These are phyloP conservation scores for Ophiodon elongatus DNA, from an alignment of 2,113 vertebrate species.

Conservation along the genomic window DNA sequence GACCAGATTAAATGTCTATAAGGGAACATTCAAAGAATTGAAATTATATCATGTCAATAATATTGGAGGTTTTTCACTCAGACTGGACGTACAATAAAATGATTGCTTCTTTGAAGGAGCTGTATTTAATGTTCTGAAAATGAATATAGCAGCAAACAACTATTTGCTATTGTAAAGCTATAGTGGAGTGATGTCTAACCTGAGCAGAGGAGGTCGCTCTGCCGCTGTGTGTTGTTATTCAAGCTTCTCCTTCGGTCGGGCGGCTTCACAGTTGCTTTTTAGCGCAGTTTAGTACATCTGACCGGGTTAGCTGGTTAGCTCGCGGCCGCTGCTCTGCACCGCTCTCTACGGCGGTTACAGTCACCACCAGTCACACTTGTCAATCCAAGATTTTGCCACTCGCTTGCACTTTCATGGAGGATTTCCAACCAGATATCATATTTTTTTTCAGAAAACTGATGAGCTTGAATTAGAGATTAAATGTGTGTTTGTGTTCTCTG, in stretches of 20 bases:
- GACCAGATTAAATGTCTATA: background rate
- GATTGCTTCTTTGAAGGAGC: background rate
- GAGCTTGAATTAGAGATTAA: slow-evolving; percentile 8
- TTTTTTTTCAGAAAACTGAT: background rate
- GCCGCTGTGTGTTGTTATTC: too few relatives aligned
- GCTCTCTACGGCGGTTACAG: too few relatives aligned
- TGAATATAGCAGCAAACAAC: background rate
- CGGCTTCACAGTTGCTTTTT: too few relatives aligned
- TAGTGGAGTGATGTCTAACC: background rate
- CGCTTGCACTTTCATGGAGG: background rate
- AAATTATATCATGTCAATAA: background rate
- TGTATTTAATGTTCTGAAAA: background rate
- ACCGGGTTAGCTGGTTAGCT: too few relatives aligned
- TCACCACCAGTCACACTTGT: background rate
- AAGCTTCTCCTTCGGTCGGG: too few relatives aligned
- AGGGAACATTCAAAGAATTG: slow-evolving; percentile 12
- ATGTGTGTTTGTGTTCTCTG: slow-evolving; percentile 3
- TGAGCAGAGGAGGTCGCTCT: too few relatives aligned
- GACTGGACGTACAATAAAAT: background rate
- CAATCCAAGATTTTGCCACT: background rate
- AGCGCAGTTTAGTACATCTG: too few relatives aligned
- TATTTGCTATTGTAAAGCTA: too few relatives aligned
- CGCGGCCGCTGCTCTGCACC: background rate
- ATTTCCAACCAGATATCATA: background rate
- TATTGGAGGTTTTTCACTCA: background rate